Evolutionary conservation across 1,140 invertebrate genomes (phyloP).

Genomic region (Eumeta japonica): DNA sequence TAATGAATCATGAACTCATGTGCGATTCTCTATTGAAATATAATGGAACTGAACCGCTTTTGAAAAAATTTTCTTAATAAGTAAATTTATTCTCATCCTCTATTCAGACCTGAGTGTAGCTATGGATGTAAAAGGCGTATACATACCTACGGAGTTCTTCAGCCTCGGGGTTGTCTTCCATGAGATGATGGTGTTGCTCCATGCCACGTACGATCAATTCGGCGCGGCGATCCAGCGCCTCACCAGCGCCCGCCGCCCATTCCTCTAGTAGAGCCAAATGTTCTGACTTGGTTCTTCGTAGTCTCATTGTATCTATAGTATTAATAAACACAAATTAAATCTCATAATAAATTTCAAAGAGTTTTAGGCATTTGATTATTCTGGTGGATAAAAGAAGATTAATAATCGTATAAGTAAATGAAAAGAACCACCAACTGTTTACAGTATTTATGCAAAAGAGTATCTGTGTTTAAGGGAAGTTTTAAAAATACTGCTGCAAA

Average conservation of each 20-base stretch:
- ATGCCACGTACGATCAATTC: conserved; percentile 62
- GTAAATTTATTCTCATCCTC: no score
- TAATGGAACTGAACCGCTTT: no score
- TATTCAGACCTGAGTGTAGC: no score
- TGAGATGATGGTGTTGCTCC: conserved; percentile 60
- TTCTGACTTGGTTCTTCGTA: conserved; percentile 32
- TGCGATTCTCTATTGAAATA: no score
- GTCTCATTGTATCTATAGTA: conserved; percentile 27
- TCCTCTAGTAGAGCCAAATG: conserved; percentile 28
- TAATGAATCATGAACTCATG: no score
- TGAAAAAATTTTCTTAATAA: no score
- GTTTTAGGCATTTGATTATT: neutral
- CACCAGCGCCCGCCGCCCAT: conserved; percentile 11
- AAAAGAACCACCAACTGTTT: no score
- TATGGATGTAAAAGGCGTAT: no score
- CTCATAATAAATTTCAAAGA: neutral
- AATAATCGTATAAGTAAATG: neutral
- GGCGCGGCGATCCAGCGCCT: conserved; percentile 32
- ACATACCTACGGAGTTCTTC: conserved; percentile 62
- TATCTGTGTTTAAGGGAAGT: no score
- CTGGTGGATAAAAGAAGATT: neutral
- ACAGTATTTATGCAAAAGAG: no score
- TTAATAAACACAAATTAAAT: conserved; percentile 2
- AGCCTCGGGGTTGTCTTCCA: conserved; percentile 61
- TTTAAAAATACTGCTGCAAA: no score